Percentiles rank a stretch among this genome's conserved stretches.
Conservation (phyloP, 2,113 vertebrate genomes). For the Gymnarchus niloticus region DNA sequence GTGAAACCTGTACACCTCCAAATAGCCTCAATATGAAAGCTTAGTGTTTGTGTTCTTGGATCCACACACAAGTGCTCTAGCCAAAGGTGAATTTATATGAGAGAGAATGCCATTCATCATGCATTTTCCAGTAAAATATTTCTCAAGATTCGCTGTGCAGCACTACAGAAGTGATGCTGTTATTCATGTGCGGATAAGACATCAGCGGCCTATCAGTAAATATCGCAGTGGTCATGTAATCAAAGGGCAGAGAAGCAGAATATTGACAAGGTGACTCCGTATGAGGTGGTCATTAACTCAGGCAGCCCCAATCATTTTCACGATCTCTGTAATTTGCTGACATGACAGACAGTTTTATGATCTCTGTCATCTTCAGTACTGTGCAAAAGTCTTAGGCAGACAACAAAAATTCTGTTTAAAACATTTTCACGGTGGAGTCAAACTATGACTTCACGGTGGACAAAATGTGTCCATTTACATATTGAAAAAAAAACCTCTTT, state of each 20-base stretch:
- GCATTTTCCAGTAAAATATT: no score
- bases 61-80: neutral
- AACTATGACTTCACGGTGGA: no score
- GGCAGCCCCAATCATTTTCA: neutral
- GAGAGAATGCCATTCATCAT: no score
- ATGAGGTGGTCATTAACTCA: neutral
- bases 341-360: neutral
- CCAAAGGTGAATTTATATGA: neutral
- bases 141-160: neutral
- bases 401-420: no score
- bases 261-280: neutral
- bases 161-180: neutral
- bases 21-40: no score
- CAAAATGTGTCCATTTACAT: no score
- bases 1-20: no score
- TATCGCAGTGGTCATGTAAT: neutral
- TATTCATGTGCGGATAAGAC: neutral
- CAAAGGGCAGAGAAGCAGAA: neutral
- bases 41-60: no score
- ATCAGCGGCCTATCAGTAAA: neutral
- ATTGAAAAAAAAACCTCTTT: no score
- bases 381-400: no score
- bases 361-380: no score
- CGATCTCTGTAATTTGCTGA: neutral
- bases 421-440: no score